These are phyloP conservation scores for Cylas formicarius DNA, from an alignment of 1,140 invertebrate species.

Conservation along the genomic window DNA sequence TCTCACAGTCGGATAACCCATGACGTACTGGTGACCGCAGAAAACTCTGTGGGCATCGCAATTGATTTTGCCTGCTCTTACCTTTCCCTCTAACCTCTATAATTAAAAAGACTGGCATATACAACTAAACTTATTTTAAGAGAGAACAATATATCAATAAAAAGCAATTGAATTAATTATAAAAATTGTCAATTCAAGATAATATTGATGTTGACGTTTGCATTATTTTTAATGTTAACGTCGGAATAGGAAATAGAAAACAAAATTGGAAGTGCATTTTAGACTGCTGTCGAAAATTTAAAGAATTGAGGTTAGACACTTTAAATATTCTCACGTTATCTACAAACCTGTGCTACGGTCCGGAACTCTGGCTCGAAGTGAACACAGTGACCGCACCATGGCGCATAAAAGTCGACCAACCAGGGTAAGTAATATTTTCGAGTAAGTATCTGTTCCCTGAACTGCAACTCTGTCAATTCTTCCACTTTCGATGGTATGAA, in stretches of 20 bases:
- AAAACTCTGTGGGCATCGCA: constrained; percentile 69
- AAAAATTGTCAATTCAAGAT: background rate
- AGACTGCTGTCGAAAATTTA: too few species aligned
- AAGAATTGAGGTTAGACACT: too few species aligned
- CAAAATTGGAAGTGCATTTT: too few species aligned
- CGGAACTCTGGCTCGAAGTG: constrained; percentile 63
- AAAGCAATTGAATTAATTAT: background rate
- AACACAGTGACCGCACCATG: constrained; percentile 69
- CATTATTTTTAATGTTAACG: too few species aligned
- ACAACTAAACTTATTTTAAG: constrained; percentile 7
- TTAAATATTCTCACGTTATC: too few species aligned
- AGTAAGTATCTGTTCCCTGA: constrained; percentile 42
- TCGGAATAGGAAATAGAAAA: too few species aligned
- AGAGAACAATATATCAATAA: background rate
- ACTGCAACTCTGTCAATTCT: constrained; percentile 39
- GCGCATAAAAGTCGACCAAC: constrained; percentile 68
- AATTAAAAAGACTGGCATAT: constrained; percentile 15
- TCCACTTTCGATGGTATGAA: constrained; percentile 51
- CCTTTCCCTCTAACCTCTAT: constrained; percentile 54
- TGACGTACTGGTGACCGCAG: constrained; percentile 58
- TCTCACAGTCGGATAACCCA: constrained; percentile 61
- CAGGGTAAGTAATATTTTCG: constrained; percentile 45
- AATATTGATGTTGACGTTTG: too few species aligned
- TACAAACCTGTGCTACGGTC: constrained; percentile 54
- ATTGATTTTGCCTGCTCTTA: constrained; percentile 72